phyloP scores from a whole-genome alignment of 2,113 vertebrate genomes.

The Albula glossodonta region DNA sequence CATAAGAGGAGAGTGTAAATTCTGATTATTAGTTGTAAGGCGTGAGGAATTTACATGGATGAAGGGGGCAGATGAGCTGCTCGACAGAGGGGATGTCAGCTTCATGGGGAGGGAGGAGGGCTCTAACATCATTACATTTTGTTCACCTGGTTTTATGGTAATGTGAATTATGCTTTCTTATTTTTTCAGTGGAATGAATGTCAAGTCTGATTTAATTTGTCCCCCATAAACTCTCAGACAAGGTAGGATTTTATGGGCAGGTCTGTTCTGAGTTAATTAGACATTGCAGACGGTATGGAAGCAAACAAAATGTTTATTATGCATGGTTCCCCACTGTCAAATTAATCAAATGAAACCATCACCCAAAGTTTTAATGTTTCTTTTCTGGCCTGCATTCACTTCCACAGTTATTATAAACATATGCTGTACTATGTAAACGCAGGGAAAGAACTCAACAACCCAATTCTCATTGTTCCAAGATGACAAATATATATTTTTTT shows the following conservation, averaged over 20 bases:
- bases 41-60: slow-evolving; percentile 46
- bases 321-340: neutral
- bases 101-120: neutral
- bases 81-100: neutral
- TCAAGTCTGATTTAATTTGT: slow-evolving; percentile 20
- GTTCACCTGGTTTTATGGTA: slow-evolving; percentile 16
- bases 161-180: slow-evolving; percentile 24
- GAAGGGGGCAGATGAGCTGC: neutral
- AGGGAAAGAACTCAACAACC: neutral
- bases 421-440: neutral
- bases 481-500: neutral
- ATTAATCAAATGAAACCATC: slow-evolving; percentile 4
- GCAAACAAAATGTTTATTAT: slow-evolving; percentile 10
- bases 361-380: neutral
- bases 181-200: slow-evolving; percentile 9
- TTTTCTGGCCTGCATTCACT: neutral
- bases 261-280: neutral
- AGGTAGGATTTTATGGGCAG: slow-evolving; percentile 1
- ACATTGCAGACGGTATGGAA: neutral
- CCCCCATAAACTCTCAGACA: neutral
- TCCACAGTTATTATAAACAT: slow-evolving; percentile 1
- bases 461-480: neutral
- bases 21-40: slow-evolving; percentile 64
- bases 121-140: slow-evolving; percentile 13
- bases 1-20: slow-evolving; percentile 60